These are phyloP conservation scores for Oryzias javanicus DNA, from an alignment of 2,113 vertebrate species.

Conservation along the genomic window DNA sequence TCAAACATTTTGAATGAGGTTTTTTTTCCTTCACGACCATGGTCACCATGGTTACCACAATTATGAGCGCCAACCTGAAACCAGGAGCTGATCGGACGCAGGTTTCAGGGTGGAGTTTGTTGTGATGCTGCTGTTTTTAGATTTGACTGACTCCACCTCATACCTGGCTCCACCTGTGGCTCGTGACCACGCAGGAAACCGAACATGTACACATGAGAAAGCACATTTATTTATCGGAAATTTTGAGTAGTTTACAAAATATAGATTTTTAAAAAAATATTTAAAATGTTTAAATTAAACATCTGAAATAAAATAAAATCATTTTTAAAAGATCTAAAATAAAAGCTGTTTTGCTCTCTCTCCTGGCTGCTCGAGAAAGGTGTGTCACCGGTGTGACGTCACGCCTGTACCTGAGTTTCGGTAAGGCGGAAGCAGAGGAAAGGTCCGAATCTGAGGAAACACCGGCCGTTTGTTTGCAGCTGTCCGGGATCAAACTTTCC, in stretches of 20 bases:
- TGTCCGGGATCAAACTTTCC: neutral
- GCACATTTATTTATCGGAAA: no score
- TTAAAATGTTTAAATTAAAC: no score
- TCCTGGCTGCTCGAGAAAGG: slow-evolving; percentile 53
- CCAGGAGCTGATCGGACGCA: neutral
- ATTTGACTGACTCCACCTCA: neutral
- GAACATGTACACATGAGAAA: no score
- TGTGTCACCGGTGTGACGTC: slow-evolving; percentile 70
- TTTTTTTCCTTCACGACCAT: neutral
- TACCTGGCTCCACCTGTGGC: neutral
- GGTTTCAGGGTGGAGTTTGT: slow-evolving; percentile 67
- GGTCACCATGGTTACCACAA: slow-evolving; percentile 12
- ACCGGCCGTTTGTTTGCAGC: neutral
- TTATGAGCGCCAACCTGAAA: slow-evolving; percentile 12
- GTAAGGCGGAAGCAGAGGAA: slow-evolving; percentile 19
- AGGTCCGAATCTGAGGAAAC: slow-evolving; percentile 15
- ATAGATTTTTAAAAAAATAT: no score
- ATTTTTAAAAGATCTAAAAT: no score
- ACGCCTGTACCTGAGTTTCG: slow-evolving; percentile 77
- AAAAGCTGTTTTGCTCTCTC: neutral
- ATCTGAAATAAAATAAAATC: no score
- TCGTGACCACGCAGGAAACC: no score
- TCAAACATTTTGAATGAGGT: no score
- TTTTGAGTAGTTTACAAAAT: no score
- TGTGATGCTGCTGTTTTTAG: slow-evolving; percentile 3